Evolutionary conservation across 2,113 vertebrate genomes (phyloP), one percentile per base, ranked within the genome.

Genomic region (Callospermophilus lateralis): DNA sequence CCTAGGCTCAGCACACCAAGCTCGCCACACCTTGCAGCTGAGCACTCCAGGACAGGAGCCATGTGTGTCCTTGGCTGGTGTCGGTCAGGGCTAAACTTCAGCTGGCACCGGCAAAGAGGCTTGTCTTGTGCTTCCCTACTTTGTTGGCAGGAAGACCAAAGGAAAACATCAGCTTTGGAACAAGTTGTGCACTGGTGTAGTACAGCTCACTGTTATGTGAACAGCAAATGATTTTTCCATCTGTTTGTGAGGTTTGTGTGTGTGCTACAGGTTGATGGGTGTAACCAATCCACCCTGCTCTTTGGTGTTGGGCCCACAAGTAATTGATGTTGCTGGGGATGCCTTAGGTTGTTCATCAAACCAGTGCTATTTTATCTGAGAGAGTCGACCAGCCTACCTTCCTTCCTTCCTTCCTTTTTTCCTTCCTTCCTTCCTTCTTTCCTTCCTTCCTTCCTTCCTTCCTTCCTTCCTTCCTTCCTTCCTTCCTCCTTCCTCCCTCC

Each of bases 131-230:
- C 76, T 76, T 92, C 67, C 55, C 39, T 7, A 48, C 19, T 68
- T 96, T 32, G 51, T 93, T 95, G 97, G 95, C 97, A 93, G 70
- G 39, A 84, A 95, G 77, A 95, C 72, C 34, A 94, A 88, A 96
- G 70, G 7, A 74, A 65, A 92, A 81, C 65, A 77, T 89, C 93
- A 95, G 45, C 61, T 72, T 81, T 81, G 94, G 84, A 93, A 85
- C 12, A 24, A 92, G 53, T 20, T 0, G 15, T 11, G 28, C 10
- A 4, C 67, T 88, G 72, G 78, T 12, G 4, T 19, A 73, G 72
- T 4, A 53, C 0, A n/a, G 53, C 58, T 89, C 88, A 17, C 90
- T 87, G 70, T 79, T 45, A 32, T 53, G 51, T 61, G 88, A 83
- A 84, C 13, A 73, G 58, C 37, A 37, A 55, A 88, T 87, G 58